A percentile compares a stretch with the other conserved stretches of the same genome.
These are phyloP conservation scores for Drosophila carrolli DNA, from an alignment of 1,140 invertebrate genomes.

Conservation along the genomic window DNA sequence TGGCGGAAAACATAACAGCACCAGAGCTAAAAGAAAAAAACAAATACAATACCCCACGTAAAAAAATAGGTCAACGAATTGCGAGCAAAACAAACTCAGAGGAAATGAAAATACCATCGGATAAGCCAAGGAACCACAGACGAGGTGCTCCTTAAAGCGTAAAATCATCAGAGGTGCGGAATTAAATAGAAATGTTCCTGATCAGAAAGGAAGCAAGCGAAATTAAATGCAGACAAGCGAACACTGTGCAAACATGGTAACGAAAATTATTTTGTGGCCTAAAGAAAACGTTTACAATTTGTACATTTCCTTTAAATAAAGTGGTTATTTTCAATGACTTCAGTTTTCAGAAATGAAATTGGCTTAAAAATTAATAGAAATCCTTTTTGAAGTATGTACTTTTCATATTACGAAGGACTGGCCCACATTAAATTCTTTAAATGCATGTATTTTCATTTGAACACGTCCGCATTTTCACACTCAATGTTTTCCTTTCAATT, in stretches of 20 bases:
- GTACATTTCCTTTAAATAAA: not conserved
- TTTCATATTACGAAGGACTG: slow-evolving; percentile 1
- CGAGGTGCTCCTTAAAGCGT: slow-evolving; percentile 22
- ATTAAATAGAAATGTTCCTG: slow-evolving; percentile 6
- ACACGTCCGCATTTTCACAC: slow-evolving; percentile 7
- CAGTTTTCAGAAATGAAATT: not conserved
- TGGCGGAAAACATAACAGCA: slow-evolving; percentile 24
- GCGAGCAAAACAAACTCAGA: slow-evolving; percentile 42
- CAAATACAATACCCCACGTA: slow-evolving; percentile 17
- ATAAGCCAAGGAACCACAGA: slow-evolving; percentile 3
- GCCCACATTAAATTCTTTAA: slow-evolving; percentile 8
- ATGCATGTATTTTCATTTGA: slow-evolving; percentile 18
- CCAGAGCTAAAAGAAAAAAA: slow-evolving; percentile 8
- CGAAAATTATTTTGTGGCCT: slow-evolving; percentile 16
- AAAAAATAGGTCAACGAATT: slow-evolving; percentile 36
- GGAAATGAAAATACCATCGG: slow-evolving; percentile 21
- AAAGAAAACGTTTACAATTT: not conserved
- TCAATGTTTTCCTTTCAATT: slow-evolving; percentile 4
- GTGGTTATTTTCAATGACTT: not conserved
- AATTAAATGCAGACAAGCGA: slow-evolving; percentile 37
- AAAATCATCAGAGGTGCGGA: slow-evolving; percentile 28
- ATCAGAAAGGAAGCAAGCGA: slow-evolving; percentile 20
- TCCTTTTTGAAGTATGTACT: not conserved
- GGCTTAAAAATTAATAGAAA: not conserved
- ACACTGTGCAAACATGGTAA: slow-evolving; percentile 25